Evolutionary conservation across 2,888 invertebrate genomes (phyloP), one percentile per base, ranked within the genome.

Genomic region (Lacanobia wlatinum): DNA sequence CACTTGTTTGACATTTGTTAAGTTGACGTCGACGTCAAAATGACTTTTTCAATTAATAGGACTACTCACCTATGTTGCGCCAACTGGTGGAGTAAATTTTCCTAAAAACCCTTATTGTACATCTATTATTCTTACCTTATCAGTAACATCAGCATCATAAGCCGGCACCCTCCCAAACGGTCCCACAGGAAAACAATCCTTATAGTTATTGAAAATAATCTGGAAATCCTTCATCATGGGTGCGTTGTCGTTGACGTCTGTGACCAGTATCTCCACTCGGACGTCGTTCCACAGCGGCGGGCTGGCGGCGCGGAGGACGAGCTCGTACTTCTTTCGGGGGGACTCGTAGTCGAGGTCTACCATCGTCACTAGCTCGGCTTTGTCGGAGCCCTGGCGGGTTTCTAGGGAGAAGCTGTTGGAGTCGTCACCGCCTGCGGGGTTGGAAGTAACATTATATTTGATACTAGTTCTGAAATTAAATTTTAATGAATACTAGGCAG

Each of bases 281-380:
- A 98, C 98, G 91, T 99, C 98, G 80, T 98, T 98, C 89, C 99
- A 97, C 8, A 99, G 92, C 0, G 99, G 99, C 0, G 98, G 98
- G 82, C 99, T 99, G 0, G 99, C 98, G 0, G 99, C 99, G 69
- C 99, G 96, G 7, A 99, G 97, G 34, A 98, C 97, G 5, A 99
- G 94, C 90, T 98, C 98, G 91, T 98, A 99, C 76, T 97, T 97
- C 92, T 99, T 99, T 77, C 98, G 97, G 0, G 98, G 97, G n/a
- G 98, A 98, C 92, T 99, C 99, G 91, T 99, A 99, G 94, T 99
- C 99, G 52, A 99, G 93, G 88, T 99, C 99, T 0, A 98, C 98
- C 96, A 98, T 97, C 0, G 99, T 99, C 0, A 98, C 97, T 5
- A 99, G 95, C 90, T 99, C 98, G 0, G 99, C 99, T 78, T 98